These are phyloP conservation scores for Trematocara stigmaticum DNA, from an alignment of 2,113 vertebrate species.

Conservation along the genomic window DNA sequence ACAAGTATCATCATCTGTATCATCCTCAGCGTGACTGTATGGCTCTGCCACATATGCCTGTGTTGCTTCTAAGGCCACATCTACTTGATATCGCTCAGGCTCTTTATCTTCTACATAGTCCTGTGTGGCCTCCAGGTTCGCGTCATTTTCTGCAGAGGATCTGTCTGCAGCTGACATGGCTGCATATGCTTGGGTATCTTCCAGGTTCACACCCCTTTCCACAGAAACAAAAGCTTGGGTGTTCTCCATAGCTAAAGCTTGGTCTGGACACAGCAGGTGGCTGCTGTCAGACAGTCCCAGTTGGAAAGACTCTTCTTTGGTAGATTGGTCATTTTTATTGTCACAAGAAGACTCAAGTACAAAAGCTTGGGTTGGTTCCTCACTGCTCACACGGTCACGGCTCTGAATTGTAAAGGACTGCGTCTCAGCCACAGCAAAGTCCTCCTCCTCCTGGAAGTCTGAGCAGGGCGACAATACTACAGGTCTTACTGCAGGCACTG, in stretches of 20 bases:
- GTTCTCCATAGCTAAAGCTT: constrained; percentile 20
- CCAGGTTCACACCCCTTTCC: constrained; percentile 2
- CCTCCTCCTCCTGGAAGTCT: constrained; percentile 49
- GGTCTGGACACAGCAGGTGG: constrained; percentile 15
- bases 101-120: constrained; percentile 6
- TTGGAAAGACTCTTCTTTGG: constrained; percentile 27
- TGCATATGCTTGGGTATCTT: constrained; percentile 36
- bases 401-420: constrained; percentile 57
- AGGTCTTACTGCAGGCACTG: neutral
- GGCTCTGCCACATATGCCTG: constrained; percentile 51
- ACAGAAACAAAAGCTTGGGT: constrained; percentile 28
- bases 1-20: constrained; percentile 1
- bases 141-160: constrained; percentile 11
- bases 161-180: neutral
- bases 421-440: constrained; percentile 63
- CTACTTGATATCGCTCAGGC: neutral
- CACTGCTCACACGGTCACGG: neutral
- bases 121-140: constrained; percentile 39
- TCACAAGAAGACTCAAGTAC: neutral
- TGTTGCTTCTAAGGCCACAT: constrained; percentile 56
- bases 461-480: neutral
- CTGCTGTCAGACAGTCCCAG: constrained; percentile 54
- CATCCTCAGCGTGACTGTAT: neutral
- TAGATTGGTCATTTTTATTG: neutral
- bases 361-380: constrained; percentile 5